phyloP scores from a whole-genome alignment of 53 echinoderm and acorn worm species.

The Stichopus horrens region DNA sequence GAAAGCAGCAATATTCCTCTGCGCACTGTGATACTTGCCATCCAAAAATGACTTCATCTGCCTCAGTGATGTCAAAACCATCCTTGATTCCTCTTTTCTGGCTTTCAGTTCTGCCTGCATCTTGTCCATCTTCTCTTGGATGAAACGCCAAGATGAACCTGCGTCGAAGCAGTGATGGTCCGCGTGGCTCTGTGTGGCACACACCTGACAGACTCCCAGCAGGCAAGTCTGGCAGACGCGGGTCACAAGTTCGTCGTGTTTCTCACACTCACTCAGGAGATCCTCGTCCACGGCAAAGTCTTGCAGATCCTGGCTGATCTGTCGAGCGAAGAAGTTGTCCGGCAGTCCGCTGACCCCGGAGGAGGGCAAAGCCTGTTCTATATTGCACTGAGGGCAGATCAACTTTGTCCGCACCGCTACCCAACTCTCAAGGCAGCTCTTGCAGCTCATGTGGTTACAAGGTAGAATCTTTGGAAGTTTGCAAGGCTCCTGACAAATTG shows the following conservation, averaged over 20 bases:
- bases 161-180: constrained; percentile 35
- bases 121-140: constrained; percentile 22
- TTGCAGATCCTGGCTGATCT: constrained; percentile 36
- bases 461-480: constrained; percentile 39
- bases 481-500: constrained; percentile 43
- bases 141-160: constrained; percentile 38
- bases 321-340: constrained; percentile 17
- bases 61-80: constrained; percentile 15
- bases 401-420: constrained; percentile 37
- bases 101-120: constrained; percentile 36
- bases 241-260: constrained; percentile 40
- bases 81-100: constrained; percentile 29
- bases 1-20: constrained; percentile 26
- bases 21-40: constrained; percentile 32
- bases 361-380: constrained; percentile 33
- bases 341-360: constrained; percentile 31
- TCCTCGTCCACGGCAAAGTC: constrained; percentile 41
- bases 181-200: constrained; percentile 28
- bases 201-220: constrained; percentile 36
- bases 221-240: constrained; percentile 34
- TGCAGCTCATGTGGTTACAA: constrained; percentile 44
- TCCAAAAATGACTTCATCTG: constrained; percentile 46
- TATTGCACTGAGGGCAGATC: constrained; percentile 44
- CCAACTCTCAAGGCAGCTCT: constrained; percentile 39
- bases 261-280: constrained; percentile 11